phyloP scores from a whole-genome alignment of 2,797 vertebrate genomes.

The Erethizon dorsatum region DNA sequence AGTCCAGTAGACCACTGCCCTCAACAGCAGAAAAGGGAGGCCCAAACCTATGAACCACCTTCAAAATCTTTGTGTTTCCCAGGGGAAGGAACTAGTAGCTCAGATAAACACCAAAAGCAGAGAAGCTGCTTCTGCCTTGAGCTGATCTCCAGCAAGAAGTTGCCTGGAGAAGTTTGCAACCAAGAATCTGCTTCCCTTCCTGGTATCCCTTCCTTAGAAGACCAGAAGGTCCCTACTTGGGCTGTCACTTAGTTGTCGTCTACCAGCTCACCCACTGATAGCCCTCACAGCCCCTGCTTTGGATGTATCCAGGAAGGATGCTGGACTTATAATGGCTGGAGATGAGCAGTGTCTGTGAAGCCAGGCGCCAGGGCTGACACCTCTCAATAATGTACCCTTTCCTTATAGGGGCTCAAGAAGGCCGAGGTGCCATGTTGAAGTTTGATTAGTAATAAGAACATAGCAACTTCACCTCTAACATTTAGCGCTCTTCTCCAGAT shows the following conservation, averaged over 20 bases:
- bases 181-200: slow-evolving; percentile 77
- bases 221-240: slow-evolving; percentile 77
- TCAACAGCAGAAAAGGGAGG: background rate
- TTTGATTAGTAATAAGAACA: slow-evolving; percentile 95
- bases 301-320: slow-evolving; percentile 63
- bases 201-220: slow-evolving; percentile 82
- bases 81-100: background rate
- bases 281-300: slow-evolving; percentile 63
- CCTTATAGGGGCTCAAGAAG: slow-evolving; percentile 89
- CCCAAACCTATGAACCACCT: background rate
- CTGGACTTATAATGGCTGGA: slow-evolving; percentile 64
- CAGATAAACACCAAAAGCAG: background rate
- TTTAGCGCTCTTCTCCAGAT: slow-evolving; percentile 93
- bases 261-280: slow-evolving; percentile 75
- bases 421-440: slow-evolving; percentile 93
- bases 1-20: background rate
- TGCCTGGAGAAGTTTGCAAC: slow-evolving; percentile 71
- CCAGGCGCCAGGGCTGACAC: background rate
- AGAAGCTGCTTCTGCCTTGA: background rate
- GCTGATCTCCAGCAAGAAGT: slow-evolving; percentile 75
- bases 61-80: background rate
- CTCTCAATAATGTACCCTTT: slow-evolving; percentile 90
- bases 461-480: slow-evolving; percentile 94
- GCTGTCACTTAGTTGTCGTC: slow-evolving; percentile 84
- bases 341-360: background rate